Evolutionary conservation across 2,888 invertebrate species (phyloP).

Genomic region (Nesidiocoris tenuis): DNA sequence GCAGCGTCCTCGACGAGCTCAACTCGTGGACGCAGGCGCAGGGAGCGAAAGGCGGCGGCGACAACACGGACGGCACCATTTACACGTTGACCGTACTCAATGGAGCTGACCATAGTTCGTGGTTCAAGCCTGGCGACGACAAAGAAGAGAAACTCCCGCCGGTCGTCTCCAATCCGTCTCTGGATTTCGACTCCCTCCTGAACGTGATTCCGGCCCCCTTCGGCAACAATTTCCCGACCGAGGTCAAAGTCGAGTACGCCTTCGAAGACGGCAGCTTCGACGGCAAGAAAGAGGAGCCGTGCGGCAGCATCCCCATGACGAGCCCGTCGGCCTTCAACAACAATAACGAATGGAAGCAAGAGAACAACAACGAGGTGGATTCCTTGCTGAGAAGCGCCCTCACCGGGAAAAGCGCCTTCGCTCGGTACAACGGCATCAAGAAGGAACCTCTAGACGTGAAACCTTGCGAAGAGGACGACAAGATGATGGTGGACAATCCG

Average conservation of each 20-base stretch:
- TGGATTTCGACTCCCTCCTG: constrained; percentile 76
- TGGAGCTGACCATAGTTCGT: constrained; percentile 59
- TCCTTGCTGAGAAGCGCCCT: constrained; percentile 78
- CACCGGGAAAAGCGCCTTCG: constrained; percentile 66
- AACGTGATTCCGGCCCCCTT: constrained; percentile 64
- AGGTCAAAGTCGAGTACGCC: constrained; percentile 47
- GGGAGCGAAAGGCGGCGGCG: constrained; percentile 52
- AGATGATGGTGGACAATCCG: constrained; percentile 44
- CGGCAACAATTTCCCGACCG: constrained; percentile 43
- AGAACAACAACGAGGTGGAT: constrained; percentile 59
- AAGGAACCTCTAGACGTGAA: constrained; percentile 48
- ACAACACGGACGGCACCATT: constrained; percentile 76
- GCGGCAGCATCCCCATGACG: constrained; percentile 43
- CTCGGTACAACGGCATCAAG: constrained; percentile 50
- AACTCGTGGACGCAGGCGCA: constrained; percentile 66
- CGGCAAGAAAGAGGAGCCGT: constrained; percentile 53
- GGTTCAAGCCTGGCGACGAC: constrained; percentile 60
- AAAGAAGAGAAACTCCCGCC: constrained; percentile 58
- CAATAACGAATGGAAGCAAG: constrained; percentile 56
- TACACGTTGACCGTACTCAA: constrained; percentile 85
- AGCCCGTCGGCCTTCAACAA: constrained; percentile 64
- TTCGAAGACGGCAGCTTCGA: constrained; percentile 78
- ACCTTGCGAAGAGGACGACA: constrained; percentile 49
- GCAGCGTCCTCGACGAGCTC: constrained; percentile 72
- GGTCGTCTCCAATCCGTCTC: constrained; percentile 41